phyloP scores from a whole-genome alignment of 1,140 invertebrate genomes.

The Adoxophyes honmai region DNA sequence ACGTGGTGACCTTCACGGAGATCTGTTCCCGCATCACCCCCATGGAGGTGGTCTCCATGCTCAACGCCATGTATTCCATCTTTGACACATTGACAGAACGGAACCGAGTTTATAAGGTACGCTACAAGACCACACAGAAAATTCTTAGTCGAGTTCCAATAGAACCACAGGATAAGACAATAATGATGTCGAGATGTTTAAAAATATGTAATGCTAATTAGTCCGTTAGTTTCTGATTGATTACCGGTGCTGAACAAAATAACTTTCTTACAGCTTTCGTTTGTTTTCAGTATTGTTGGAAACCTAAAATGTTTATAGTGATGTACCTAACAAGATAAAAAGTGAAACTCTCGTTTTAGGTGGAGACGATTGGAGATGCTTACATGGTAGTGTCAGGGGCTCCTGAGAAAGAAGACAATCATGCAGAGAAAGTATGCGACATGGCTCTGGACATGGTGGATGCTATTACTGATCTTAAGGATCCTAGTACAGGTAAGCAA shows the following conservation, averaged over 20 bases:
- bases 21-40: slow-evolving; percentile 96
- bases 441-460: slow-evolving; percentile 98
- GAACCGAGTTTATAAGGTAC: slow-evolving; percentile 96
- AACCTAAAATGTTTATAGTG: no score
- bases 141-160: no score
- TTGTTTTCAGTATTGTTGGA: no score
- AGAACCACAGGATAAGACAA: no score
- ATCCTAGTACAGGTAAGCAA: slow-evolving; percentile 89
- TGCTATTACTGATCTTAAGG: slow-evolving; percentile 92
- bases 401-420: slow-evolving; percentile 92
- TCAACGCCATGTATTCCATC: slow-evolving; percentile 96
- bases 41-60: slow-evolving; percentile 98
- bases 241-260: no score
- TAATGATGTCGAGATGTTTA: no score
- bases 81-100: slow-evolving; percentile 94
- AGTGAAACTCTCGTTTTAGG: no score
- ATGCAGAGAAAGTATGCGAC: slow-evolving; percentile 95
- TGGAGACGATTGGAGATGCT: slow-evolving; percentile 97
- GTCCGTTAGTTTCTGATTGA: no score
- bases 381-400: slow-evolving; percentile 98
- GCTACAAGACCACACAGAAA: no score
- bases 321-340: no score
- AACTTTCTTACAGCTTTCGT: no score
- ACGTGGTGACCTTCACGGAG: slow-evolving; percentile 97
- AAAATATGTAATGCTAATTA: no score